phyloP scores from a whole-genome alignment of 2,888 invertebrate species.

The Helicoverpa assulta region DNA sequence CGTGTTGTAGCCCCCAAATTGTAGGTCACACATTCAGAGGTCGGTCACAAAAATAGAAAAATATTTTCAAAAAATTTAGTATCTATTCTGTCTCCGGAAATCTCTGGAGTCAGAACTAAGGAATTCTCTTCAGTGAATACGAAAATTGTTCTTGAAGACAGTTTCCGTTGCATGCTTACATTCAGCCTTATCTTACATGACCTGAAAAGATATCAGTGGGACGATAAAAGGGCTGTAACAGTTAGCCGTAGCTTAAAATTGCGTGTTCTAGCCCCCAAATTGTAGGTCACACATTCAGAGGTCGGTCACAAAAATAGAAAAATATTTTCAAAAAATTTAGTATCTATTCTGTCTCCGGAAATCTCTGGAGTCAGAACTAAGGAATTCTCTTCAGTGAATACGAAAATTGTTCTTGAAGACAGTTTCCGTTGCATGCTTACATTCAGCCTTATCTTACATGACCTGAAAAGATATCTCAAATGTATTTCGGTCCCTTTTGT shows the following conservation, averaged over 20 bases:
- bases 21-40: too few relatives aligned
- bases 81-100: conserved; percentile 30
- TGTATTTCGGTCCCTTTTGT: conserved; percentile 52
- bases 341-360: conserved; percentile 28
- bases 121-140: conserved; percentile 52
- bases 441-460: conserved; percentile 55
- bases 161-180: conserved; percentile 50
- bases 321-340: conserved; percentile 23
- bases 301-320: conserved; percentile 5
- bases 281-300: too few relatives aligned
- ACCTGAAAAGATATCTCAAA: conserved; percentile 59
- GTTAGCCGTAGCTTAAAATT: too few relatives aligned
- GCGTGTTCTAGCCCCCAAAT: too few relatives aligned
- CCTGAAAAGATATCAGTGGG: conserved; percentile 57
- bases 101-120: conserved; percentile 29
- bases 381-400: conserved; percentile 51
- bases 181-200: conserved; percentile 54
- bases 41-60: conserved; percentile 9
- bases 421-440: conserved; percentile 47
- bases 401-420: conserved; percentile 45
- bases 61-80: conserved; percentile 20
- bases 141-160: conserved; percentile 44
- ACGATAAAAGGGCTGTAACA: too few relatives aligned
- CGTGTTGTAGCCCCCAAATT: too few relatives aligned
- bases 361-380: conserved; percentile 31